phyloP scores from a whole-genome alignment of 2,797 vertebrate species.

The Pseudotriccus pelzelni region DNA sequence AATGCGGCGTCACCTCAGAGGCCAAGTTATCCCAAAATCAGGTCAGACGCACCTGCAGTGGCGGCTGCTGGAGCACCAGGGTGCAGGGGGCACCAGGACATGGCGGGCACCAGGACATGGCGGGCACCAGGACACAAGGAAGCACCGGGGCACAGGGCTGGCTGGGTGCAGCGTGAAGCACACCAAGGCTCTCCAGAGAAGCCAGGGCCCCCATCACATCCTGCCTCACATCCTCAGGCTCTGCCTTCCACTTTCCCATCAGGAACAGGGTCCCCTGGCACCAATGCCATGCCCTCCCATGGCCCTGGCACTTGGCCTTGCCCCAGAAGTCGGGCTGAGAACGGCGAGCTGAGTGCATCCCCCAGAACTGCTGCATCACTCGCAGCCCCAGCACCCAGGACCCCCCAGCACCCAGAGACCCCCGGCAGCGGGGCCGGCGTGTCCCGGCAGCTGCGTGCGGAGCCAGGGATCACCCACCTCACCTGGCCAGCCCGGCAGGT shows the following conservation, averaged over 20 bases:
- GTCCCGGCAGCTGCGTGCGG: rapidly evolving
- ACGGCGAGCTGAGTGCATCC: background rate
- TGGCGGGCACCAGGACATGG: no score
- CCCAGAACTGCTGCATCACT: background rate
- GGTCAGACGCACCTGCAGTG: background rate
- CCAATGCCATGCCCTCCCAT: rapidly evolving
- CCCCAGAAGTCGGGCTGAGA: background rate
- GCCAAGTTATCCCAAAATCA: background rate
- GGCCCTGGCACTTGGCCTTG: background rate
- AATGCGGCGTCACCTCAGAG: background rate
- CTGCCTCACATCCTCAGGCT: background rate
- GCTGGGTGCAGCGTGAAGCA: background rate
- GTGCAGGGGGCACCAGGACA: background rate
- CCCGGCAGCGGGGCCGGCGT: rapidly evolving
- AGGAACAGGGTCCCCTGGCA: background rate
- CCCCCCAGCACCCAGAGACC: background rate
- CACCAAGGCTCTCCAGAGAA: background rate
- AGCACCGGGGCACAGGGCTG: background rate
- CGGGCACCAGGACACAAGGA: background rate
- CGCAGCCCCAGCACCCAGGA: background rate
- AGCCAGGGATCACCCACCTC: background rate
- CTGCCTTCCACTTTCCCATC: background rate
- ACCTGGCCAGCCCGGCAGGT: rapidly evolving
- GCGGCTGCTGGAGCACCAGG: background rate
- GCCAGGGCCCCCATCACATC: no score